Evolutionary conservation across 2,113 vertebrate species (phyloP), one percentile per base, ranked within the genome.

Genomic region (Promerops cafer): DNA sequence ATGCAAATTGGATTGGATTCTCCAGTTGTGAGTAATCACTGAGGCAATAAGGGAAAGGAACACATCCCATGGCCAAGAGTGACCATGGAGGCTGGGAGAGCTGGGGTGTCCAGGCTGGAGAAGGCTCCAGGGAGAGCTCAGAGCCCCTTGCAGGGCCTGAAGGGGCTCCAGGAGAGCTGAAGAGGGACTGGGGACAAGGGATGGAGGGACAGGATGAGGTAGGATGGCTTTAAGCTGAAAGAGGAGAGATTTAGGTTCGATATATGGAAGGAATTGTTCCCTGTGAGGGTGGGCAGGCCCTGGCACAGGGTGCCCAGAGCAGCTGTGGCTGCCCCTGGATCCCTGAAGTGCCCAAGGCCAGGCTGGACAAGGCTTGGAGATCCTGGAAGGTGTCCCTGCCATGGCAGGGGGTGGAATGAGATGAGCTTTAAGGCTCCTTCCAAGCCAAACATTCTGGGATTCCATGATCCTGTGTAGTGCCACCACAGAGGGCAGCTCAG

Each of bases 251-350:
- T 52, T 39, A 24, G 7, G 10, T 14, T 16, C 0, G 1, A 21
- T 66, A 20, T 4, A 4, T 3, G 23, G 16, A 39, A 89, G 39
- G 0, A 82, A 53, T 26, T 60, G 1, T 0, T 66, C 0, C 0
- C 45, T 75, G 39, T 0, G 60, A 59, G 19, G 31, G 44, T 20
- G 44, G 18, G 0, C 0, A 65, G 24, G 21, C 21, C 24, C 31
- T 88, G 59, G 66, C 11, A 56, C 4, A 31, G 74, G 10, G 3
- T 70, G 24, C 13, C 60, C 60, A 82, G 77, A 80, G 30, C 0
- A 49, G 65, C 57, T 71, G 65, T 26, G 65, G 75, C 49, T 87
- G 40, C 5, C 24, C 28, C 57, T 75, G 60, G 42, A 81, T 37
- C 76, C 52, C 68, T 89, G 87, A 0, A 68, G 33, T 40, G 61